phyloP scores from a whole-genome alignment of 2,797 vertebrate species.

The Anas georgica region DNA sequence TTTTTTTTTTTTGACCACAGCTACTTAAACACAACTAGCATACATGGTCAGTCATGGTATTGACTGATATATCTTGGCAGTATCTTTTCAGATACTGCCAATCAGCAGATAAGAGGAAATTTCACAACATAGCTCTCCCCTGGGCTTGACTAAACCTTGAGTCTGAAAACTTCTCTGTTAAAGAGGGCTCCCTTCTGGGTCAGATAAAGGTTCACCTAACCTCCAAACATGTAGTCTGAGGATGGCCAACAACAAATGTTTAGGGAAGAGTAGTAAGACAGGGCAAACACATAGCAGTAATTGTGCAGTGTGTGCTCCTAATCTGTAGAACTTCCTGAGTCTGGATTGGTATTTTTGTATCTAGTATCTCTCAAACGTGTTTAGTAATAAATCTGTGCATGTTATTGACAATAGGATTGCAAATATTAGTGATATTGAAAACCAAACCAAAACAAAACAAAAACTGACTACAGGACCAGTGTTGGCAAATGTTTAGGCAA shows the following conservation, averaged over 20 bases:
- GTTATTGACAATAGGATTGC: background rate
- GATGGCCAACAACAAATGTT: background rate
- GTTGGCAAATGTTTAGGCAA: background rate
- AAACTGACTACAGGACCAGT: background rate
- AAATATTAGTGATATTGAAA: background rate
- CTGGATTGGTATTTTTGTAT: background rate
- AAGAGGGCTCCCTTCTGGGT: background rate
- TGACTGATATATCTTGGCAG: no score
- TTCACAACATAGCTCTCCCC: background rate
- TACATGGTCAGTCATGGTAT: rapidly evolving
- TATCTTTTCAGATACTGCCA: background rate
- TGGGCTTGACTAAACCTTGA: background rate
- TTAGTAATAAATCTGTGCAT: background rate
- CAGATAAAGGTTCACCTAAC: background rate
- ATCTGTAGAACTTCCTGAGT: background rate
- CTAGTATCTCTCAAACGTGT: background rate
- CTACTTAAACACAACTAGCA: background rate
- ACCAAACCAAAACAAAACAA: background rate
- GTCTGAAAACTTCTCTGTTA: background rate
- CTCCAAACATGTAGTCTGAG: background rate
- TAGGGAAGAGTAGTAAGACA: background rate
- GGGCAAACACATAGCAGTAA: background rate
- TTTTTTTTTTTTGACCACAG: background rate
- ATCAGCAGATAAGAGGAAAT: background rate
- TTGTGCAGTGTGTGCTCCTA: background rate